Evolutionary conservation across 2,113 vertebrate genomes (phyloP).

Genomic region (Platycercus adscitus): DNA sequence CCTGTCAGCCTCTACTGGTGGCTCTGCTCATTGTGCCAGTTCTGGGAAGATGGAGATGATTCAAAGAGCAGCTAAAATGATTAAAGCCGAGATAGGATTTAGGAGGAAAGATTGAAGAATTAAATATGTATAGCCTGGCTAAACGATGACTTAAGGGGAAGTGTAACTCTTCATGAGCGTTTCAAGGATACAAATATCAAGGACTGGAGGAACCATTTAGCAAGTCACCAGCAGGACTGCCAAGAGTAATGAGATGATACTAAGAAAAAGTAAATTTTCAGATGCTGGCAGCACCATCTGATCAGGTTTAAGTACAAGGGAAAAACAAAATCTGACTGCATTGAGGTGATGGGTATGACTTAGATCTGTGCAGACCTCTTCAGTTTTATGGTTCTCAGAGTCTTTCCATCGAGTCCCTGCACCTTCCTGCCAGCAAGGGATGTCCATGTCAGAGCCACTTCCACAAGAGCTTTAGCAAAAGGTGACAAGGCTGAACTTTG

Average conservation of each 20-base stretch:
- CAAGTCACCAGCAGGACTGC: not conserved
- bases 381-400: not conserved
- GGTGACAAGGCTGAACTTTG: not conserved
- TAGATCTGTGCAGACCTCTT: not conserved
- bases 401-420: too few species aligned
- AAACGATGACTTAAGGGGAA: not conserved
- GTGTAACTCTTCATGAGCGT: not conserved
- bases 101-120: not conserved
- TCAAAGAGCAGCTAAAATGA: not conserved
- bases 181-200: not conserved
- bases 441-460: not conserved
- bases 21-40: not conserved
- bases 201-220: not conserved
- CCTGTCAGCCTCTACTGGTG: not conserved
- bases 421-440: accelerated
- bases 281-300: too few species aligned
- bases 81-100: not conserved
- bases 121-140: not conserved
- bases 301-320: not conserved
- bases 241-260: not conserved
- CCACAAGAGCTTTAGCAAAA: not conserved
- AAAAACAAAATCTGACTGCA: accelerated
- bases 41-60: not conserved
- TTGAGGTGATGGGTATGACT: not conserved
- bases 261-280: not conserved